phyloP scores from a whole-genome alignment of 1,140 invertebrate genomes.

The Cardiocondyla obscurior region DNA sequence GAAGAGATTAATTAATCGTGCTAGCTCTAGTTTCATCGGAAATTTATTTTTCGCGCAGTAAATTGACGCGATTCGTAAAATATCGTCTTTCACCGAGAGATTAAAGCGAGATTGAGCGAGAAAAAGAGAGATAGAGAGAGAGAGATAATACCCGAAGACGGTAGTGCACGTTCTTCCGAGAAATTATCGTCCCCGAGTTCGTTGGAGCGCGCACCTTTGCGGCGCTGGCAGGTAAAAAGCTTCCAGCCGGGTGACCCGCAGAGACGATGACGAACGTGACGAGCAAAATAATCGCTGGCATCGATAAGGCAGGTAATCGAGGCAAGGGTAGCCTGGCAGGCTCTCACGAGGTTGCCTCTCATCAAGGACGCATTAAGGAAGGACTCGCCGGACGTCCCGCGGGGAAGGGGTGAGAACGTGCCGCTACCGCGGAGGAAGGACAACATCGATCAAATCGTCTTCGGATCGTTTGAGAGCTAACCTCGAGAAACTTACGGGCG shows the following conservation, averaged over 20 bases:
- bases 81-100: conserved; percentile 58
- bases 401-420: conserved; percentile 68
- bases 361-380: conserved; percentile 71
- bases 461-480: conserved; percentile 48
- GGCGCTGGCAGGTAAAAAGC: conserved; percentile 63
- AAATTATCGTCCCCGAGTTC: conserved; percentile 55
- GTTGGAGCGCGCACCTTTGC: conserved; percentile 49
- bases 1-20: conserved; percentile 3
- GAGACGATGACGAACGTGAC: conserved; percentile 72
- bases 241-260: conserved; percentile 68
- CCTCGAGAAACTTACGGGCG: conserved; percentile 45
- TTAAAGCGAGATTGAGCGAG: conserved; percentile 1
- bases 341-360: conserved; percentile 63
- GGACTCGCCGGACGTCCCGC: conserved; percentile 64
- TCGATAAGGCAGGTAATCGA: conserved; percentile 68
- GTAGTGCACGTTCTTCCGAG: conserved; percentile 15
- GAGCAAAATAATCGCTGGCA: conserved; percentile 70
- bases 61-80: background rate
- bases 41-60: background rate
- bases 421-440: conserved; percentile 62
- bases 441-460: conserved; percentile 67
- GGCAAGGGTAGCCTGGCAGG: background rate
- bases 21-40: background rate
- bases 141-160: conserved; percentile 24
- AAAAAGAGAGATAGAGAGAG: conserved; percentile 1